Evolutionary conservation across 2,797 vertebrate genomes (phyloP).

Genomic region (Chelonia mydas): DNA sequence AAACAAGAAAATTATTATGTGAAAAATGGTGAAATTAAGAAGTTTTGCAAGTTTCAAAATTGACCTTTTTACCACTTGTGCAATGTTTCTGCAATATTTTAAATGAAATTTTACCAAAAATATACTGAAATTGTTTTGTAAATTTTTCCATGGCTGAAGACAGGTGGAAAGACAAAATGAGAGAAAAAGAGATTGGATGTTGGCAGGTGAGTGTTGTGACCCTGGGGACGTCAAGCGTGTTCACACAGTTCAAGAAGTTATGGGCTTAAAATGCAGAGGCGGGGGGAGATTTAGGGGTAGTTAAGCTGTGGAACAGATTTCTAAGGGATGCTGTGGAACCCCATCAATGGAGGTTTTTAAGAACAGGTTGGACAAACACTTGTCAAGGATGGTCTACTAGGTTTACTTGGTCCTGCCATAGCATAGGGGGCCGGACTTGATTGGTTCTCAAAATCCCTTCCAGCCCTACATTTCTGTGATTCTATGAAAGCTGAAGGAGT

Average conservation of each 20-base stretch:
- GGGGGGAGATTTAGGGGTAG: background rate
- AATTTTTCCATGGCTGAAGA: background rate
- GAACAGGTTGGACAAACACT: background rate
- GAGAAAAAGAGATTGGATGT: background rate
- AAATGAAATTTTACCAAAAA: background rate
- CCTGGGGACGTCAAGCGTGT: background rate
- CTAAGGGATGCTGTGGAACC: background rate
- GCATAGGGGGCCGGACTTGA: background rate
- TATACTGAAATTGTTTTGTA: background rate
- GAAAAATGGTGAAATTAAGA: background rate
- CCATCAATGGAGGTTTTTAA: background rate
- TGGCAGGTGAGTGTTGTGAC: background rate
- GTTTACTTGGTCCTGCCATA: background rate
- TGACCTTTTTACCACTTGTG: background rate
- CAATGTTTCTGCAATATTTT: background rate
- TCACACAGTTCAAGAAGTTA: background rate
- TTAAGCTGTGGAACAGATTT: background rate
- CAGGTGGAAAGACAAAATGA: background rate
- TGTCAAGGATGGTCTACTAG: background rate
- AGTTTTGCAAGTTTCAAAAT: background rate
- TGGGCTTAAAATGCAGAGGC: background rate
- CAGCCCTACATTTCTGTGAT: background rate
- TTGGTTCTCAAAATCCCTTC: background rate
- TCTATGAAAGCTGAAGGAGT: background rate
- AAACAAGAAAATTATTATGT: background rate